Percentiles rank a stretch among this genome's conserved stretches.
phyloP scores from a whole-genome alignment of 2,797 vertebrate species.

The Hydrophis major region DNA sequence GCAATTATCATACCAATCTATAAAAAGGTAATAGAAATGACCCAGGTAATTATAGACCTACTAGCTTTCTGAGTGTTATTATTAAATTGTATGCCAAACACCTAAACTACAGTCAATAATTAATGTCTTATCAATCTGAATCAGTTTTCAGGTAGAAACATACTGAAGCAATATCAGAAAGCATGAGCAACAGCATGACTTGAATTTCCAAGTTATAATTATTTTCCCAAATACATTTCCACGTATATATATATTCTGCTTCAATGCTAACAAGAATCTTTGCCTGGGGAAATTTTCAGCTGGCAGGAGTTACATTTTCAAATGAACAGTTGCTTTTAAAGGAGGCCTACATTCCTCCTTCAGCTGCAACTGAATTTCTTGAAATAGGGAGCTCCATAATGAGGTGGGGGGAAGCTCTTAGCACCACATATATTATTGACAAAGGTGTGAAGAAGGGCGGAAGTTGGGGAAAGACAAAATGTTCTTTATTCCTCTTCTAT shows the following conservation, averaged over 20 bases:
- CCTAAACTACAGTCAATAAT: not conserved
- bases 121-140: not conserved
- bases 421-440: slow-evolving; percentile 7
- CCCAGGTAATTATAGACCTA: no score
- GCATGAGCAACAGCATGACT: not conserved
- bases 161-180: not conserved
- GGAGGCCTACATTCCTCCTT: not conserved
- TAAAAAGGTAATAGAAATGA: no score
- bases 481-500: not conserved
- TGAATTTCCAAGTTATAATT: slow-evolving; percentile 11
- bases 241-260: not conserved
- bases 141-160: not conserved
- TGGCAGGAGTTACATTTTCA: slow-evolving; percentile 10
- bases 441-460: not conserved
- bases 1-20: no score
- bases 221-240: slow-evolving; percentile 2
- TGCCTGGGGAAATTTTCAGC: slow-evolving; percentile 9
- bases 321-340: not conserved
- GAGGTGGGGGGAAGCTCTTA: not conserved
- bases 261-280: not conserved
- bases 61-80: no score
- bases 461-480: no score
- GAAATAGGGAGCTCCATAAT: not conserved
- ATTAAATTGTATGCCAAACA: no score
- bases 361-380: not conserved